Base-by-base conservation (phyloP, 2,888 invertebrate genomes). In the Mythimna loreyi region DNA sequence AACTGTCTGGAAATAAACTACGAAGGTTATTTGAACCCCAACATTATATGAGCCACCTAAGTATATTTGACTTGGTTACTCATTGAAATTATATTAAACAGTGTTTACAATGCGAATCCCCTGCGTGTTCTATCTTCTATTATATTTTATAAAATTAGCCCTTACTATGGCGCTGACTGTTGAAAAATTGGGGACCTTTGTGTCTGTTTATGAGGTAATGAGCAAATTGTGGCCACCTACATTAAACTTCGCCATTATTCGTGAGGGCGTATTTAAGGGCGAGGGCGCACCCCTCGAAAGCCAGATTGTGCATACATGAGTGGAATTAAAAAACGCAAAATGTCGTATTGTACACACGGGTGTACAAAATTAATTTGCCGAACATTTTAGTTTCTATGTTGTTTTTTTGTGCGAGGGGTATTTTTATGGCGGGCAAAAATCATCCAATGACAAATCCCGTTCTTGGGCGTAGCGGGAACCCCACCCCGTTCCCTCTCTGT, bases 71-170 rank as follows among this genome's bases (percentile, higher is more conserved):
- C 1, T 21, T 62, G 45, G 56, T 47, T 59, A 61, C 49, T 63
- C 50, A 57, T 53, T 62, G 43, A 80, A 72, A 72, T 72, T 79
- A 72, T 63, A 67, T 70, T 70, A 21, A 70, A 66, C 53, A 23
- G 36, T 80, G 80, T 80, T 80, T 72, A 61, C 72, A 64, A 61
- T 64, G 69, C 61, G 67, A 69, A 72, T 65, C 63, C 70, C 55
- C 25, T 69, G 59, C 80, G 80, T 79, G 80, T 82, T 75, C 66
- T 82, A 79, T 80, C 80, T 80, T 50, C 56, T 67, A 58, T 36
- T 64, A 82, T 79, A 75, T 82, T 82, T 81, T 43, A 71, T 67
- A 64, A 72, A 79, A 80, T 70, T 75, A 59, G 36, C 55, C 67
- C 62, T 63, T 52, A 56, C 36, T 30, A 55, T 43, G 50, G 25